Percentiles rank a stretch among this genome's conserved stretches.
phyloP scores from a whole-genome alignment of 2,113 vertebrate genomes.

The Craseonycteris thonglongyai region DNA sequence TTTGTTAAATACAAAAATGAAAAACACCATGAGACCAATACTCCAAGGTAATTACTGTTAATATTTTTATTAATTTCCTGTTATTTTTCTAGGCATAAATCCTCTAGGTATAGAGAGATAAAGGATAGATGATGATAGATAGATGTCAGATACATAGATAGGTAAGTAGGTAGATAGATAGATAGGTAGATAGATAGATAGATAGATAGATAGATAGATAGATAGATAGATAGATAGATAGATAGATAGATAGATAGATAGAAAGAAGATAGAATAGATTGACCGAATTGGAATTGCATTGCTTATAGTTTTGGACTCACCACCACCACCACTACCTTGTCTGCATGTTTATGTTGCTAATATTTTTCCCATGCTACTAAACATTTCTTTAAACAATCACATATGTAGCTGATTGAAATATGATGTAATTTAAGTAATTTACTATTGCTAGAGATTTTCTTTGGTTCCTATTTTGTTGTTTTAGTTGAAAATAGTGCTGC shows the following conservation, averaged over 20 bases:
- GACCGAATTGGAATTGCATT: not conserved
- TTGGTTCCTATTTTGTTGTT: not conserved
- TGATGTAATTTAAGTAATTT: not conserved
- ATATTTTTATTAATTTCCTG: not conserved
- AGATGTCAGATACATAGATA: too few relatives aligned
- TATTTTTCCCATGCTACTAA: not conserved
- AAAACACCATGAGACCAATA: not conserved
- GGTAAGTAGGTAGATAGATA: too few relatives aligned
- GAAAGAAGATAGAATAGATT: not conserved
- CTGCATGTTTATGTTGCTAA: not conserved
- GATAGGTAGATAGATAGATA: too few relatives aligned
- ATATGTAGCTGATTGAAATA: not conserved
- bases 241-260: not conserved
- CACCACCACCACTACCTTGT: not conserved
- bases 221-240: too few relatives aligned
- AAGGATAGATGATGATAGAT: not conserved
- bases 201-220: too few relatives aligned
- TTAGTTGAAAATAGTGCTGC: not conserved
- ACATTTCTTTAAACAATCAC: not conserved
- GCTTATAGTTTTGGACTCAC: not conserved
- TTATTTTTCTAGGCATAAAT: not conserved
- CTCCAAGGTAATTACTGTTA: not conserved
- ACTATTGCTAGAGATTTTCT: not conserved
- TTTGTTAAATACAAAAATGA: not conserved
- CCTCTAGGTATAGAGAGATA: not conserved